phyloP scores from a whole-genome alignment of 2,797 vertebrate genomes.

The Nasua narica region DNA sequence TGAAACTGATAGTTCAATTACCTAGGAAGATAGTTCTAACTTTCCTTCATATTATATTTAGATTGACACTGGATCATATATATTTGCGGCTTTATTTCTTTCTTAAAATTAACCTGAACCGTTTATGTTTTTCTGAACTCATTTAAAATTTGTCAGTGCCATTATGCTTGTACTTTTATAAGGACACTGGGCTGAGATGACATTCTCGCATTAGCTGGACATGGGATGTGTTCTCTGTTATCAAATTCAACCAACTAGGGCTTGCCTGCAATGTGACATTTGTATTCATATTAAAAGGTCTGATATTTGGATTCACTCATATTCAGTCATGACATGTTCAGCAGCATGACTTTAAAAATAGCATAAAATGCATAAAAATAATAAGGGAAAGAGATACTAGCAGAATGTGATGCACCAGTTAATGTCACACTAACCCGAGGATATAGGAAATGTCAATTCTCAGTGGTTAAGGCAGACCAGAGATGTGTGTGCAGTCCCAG shows the following conservation, averaged over 20 bases:
- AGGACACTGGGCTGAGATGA: neutral
- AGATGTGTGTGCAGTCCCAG: neutral
- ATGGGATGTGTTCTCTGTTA: neutral
- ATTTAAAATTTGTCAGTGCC: slow-evolving; percentile 20
- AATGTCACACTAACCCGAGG: slow-evolving; percentile 64
- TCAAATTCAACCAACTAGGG: slow-evolving; percentile 25
- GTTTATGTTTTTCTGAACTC: slow-evolving; percentile 30
- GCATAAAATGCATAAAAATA: slow-evolving; percentile 67
- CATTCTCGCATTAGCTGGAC: slow-evolving; percentile 46
- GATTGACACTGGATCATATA: neutral
- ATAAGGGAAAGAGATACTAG: slow-evolving; percentile 56
- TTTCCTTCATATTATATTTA: neutral
- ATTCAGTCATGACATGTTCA: slow-evolving; percentile 67
- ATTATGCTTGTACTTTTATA: neutral
- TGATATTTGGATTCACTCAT: slow-evolving; percentile 67
- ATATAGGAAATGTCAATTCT: slow-evolving; percentile 68
- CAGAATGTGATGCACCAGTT: slow-evolving; percentile 46
- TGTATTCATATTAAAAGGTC: slow-evolving; percentile 65
- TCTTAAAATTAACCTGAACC: neutral
- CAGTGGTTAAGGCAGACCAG: slow-evolving; percentile 37
- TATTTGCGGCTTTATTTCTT: neutral
- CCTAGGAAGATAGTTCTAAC: neutral
- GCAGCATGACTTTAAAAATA: slow-evolving; percentile 68
- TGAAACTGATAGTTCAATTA: slow-evolving; percentile 9
- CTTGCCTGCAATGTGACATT: slow-evolving; percentile 55